Base-by-base conservation (phyloP, 2,797 vertebrate species). In the Onychomys leucogaster region DNA sequence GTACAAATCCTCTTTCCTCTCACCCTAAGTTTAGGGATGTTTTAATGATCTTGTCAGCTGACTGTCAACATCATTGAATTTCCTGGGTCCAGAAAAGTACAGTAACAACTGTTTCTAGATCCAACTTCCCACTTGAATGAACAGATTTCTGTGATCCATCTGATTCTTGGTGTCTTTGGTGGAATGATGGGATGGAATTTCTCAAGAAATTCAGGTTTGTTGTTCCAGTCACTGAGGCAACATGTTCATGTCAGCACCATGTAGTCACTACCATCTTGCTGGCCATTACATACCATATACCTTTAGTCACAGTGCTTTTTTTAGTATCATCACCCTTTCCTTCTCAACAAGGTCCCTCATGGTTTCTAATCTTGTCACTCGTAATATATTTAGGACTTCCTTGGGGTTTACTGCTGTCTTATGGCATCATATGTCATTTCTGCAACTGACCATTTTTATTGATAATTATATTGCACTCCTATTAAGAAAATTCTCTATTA, bases 11-110 rank as follows among this genome's bases (percentile, higher is more conserved):
- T 49, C 96, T 95, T 98, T 97, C 96, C 97, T 98, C 55, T 97
- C 49, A 80, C 63, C 3, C 2, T 98, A 98, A 97, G 96, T 91
- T 98, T 98, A 46, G 95, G 94, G 98, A 96, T 97, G 96, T 97
- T 95, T 98, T 93, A 82, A 97, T 98, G 98, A 97, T 98, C 98
- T 21, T 61, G 57, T 98, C 98, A 98, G 97, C 92, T 98, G 89
- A 93, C 97, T 98, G 96, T 96, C 98, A 97, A 95, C 97, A 98
- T 98, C 95, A 94, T 97, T 96, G 97, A 98, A 97, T 97, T 77
- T 96, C 92, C 96, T 98, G 23, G 14, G 13, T 78, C 86, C 29
- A 55, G 41, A 88, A 49, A 80, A 88, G 25, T 63, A 61, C 32
- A 76, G 25, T n/a, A 75, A 76, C 10, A 81, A 81, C 27, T 34